Evolutionary conservation across 2,113 vertebrate species (phyloP).

Genomic region (Notothenia rossii): DNA sequence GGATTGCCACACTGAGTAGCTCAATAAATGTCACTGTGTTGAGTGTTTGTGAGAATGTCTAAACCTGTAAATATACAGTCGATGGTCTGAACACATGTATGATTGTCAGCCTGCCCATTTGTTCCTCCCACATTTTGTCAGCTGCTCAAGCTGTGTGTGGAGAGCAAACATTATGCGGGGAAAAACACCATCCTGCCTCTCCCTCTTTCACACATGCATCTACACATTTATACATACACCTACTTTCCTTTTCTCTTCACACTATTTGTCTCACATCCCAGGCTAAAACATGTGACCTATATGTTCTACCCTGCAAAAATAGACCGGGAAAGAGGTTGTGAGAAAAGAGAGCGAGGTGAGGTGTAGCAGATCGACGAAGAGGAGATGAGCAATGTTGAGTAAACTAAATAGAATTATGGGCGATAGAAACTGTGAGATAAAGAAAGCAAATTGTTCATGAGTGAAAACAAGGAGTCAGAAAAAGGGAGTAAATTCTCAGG

Average conservation of each 20-base stretch:
- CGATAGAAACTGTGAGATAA: not conserved
- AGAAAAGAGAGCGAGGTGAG: slow-evolving; percentile 14
- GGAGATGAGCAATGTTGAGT: slow-evolving; percentile 15
- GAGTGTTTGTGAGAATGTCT: too few species aligned
- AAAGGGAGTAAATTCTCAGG: slow-evolving; percentile 25
- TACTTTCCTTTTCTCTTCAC: slow-evolving; percentile 27
- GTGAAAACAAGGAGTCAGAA: slow-evolving; percentile 13
- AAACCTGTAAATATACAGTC: too few species aligned
- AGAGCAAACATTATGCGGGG: slow-evolving; percentile 18
- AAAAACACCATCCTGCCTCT: slow-evolving; percentile 24
- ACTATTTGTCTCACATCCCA: slow-evolving; percentile 44
- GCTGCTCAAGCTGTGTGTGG: slow-evolving; percentile 38
- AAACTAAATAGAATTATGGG: slow-evolving; percentile 24
- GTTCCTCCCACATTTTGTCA: slow-evolving; percentile 57
- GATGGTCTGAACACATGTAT: not conserved
- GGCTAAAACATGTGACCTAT: slow-evolving; percentile 48
- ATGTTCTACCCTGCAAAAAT: slow-evolving; percentile 46
- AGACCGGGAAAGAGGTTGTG: slow-evolving; percentile 4
- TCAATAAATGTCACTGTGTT: slow-evolving; percentile 30
- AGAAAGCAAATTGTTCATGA: not conserved
- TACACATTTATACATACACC: slow-evolving; percentile 3
- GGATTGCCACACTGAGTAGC: slow-evolving; percentile 23
- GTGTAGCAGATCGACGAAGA: not conserved
- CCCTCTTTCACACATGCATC: not conserved
- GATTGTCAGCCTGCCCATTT: slow-evolving; percentile 27